Evolutionary conservation across 2,888 invertebrate genomes (phyloP), one percentile per base, ranked within the genome.

Genomic region (Eilema griseolum): DNA sequence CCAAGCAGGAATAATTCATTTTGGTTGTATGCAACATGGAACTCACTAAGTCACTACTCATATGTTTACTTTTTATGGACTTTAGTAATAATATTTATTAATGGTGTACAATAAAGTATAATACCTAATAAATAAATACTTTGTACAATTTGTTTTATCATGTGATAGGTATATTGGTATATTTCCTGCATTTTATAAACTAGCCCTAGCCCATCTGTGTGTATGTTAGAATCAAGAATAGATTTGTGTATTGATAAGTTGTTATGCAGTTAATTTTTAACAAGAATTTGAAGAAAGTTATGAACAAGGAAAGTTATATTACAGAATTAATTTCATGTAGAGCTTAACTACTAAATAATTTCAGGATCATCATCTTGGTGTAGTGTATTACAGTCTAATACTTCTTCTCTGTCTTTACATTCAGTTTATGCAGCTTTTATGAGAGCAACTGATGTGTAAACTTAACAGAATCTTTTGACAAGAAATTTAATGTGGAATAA

Each of bases 171-270:
- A 52, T 52, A 52, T 52, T 52, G 52, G n/a, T n/a, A n/a, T n/a
- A n/a, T n/a, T 52, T 52, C 52, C n/a, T 52, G n/a, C n/a, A 52
- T 52, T 52, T 52, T 52, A 52, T 52, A 52, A n/a, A 52, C 52
- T n/a, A 52, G 52, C n/a, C 52, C 52, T n/a, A 52, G 52, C n/a
- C 52, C 52, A 52, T 52, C 52, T 52, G 52, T 52, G 52, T n/a
- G 52, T 52, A 52, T 52, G 52, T 52, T n/a, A n/a, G n/a, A 52
- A 52, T 52, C 52, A 52, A 52, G 2, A 52, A 52, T 52, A 52
- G 52, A 52, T 52, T 52, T 52, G 52, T 52, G n/a, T 52, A 52
- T 52, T 52, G 52, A 52, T n/a, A 52, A 8, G n/a, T n/a, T 20
- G 46, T 46, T 4, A 46, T 46, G 20, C 20, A 46, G 46, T 46